Evolutionary conservation across 1,140 invertebrate species (phyloP), one percentile per base, ranked within the genome.

Genomic region (Eulimnadia texana): DNA sequence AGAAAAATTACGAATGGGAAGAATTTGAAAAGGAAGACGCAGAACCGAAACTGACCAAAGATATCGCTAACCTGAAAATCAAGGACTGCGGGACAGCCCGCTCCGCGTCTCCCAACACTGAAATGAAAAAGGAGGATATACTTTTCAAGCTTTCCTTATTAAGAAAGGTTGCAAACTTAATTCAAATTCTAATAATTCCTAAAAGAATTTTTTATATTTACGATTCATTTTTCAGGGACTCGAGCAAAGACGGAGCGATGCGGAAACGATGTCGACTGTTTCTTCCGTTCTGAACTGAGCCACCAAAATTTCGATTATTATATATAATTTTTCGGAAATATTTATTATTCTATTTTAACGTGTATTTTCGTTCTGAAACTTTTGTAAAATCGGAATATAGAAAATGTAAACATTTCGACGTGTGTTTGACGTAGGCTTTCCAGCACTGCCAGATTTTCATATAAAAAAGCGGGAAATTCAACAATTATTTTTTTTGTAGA

Each of bases 1-100:
- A 51, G 13, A 51, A 61, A 11, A 54, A 61, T 29, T 51, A 54
- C 20, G 60, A 61, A 29, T 61, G 53, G 28, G 60, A 61, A 9
- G 50, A 54, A 19, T 54, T 33, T 22, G 51, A 54, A 27, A 52
- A 50, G 11, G 2, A 28, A n/a, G 60, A 61, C n/a, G 25, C 52
- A 19, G 50, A 24, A 9, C 16, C 22, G 16, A 57, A 57, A 57
- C 25, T 57, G 24, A 33, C 27, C 28, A 57, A 57, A 25, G 55
- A 57, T 29, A 29, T 57, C 13, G 55, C 27, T 10, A 57, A 57
- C 19, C 19, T 57, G 3, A 27, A 57, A 9, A 57, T 57, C 55
- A 57, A 57, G 29, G 55, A 57, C n/a, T 9, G 33, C 13, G 22
- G 55, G n/a, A 9, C n/a, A n/a, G n/a, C n/a, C n/a, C n/a, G n/a